Evolutionary conservation across 2,888 invertebrate genomes (phyloP).

Genomic region (Eucera pruinosa): DNA sequence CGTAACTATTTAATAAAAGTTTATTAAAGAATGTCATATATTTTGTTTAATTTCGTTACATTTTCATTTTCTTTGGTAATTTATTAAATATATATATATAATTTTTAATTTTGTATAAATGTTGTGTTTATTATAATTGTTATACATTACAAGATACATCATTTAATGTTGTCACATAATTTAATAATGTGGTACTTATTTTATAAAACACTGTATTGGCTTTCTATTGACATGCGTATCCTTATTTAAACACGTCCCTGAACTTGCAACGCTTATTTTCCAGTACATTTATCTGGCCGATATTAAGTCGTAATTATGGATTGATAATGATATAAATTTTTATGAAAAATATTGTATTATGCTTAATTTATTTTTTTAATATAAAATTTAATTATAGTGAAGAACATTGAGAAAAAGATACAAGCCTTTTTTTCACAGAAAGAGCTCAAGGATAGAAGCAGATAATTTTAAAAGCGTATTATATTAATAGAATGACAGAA

Average conservation of each 20-base stretch:
- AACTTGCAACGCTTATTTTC: conserved; percentile 53
- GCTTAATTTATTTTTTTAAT: background rate
- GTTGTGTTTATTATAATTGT: background rate
- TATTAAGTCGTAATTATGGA: conserved; percentile 40
- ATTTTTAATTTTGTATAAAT: background rate
- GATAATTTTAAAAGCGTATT: conserved; percentile 13
- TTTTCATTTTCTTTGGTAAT: too few species aligned
- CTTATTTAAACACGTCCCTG: conserved; percentile 57
- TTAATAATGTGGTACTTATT: conserved; percentile 24
- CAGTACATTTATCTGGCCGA: conserved; percentile 49
- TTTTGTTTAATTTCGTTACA: background rate
- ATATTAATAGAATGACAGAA: conserved; percentile 5
- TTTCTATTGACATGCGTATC: conserved; percentile 32
- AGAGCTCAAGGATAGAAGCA: conserved; percentile 1
- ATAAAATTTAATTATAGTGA: conserved; percentile 6
- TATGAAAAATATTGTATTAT: conserved; percentile 23
- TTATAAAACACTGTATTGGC: conserved; percentile 35
- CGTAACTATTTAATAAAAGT: background rate
- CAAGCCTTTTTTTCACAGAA: background rate
- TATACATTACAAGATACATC: background rate
- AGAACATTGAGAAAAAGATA: background rate
- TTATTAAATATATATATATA: background rate
- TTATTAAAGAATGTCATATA: background rate
- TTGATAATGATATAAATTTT: conserved; percentile 49
- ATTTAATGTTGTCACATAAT: background rate